Evolutionary conservation across 2,797 vertebrate species (phyloP).

Genomic region (Gallinago stenura): DNA sequence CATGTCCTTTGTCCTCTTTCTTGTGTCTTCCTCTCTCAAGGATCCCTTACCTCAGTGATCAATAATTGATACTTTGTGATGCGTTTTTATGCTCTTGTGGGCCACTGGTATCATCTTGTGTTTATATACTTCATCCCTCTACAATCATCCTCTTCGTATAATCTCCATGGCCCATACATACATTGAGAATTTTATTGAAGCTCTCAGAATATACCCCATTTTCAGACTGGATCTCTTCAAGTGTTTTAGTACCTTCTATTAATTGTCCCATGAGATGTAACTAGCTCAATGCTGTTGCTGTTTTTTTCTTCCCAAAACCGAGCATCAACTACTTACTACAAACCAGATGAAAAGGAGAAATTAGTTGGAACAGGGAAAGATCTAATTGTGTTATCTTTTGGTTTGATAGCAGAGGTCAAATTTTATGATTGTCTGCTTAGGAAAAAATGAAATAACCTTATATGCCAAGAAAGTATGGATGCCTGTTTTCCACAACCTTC

Average conservation of each 20-base stretch:
- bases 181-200: not conserved
- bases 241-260: not conserved
- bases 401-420: not conserved
- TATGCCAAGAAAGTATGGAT: not conserved
- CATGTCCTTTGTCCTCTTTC: not conserved
- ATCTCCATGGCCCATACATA: not conserved
- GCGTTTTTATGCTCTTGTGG: not conserved
- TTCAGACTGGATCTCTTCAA: not conserved
- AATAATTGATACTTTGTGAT: not conserved
- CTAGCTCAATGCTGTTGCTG: not conserved
- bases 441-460: not conserved
- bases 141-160: not conserved
- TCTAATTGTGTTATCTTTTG: not conserved
- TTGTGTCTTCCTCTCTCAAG: not conserved
- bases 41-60: not conserved
- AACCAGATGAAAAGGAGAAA: not conserved
- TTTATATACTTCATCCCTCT: rapidly evolving
- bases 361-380: not conserved
- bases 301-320: not conserved
- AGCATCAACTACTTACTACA: not conserved
- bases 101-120: not conserved
- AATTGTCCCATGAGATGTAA: not conserved
- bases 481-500: not conserved
- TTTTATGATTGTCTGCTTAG: not conserved
- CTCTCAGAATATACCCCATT: not conserved